Conservation (phyloP, 2,113 vertebrate species). For the Nematolebias whitei region DNA sequence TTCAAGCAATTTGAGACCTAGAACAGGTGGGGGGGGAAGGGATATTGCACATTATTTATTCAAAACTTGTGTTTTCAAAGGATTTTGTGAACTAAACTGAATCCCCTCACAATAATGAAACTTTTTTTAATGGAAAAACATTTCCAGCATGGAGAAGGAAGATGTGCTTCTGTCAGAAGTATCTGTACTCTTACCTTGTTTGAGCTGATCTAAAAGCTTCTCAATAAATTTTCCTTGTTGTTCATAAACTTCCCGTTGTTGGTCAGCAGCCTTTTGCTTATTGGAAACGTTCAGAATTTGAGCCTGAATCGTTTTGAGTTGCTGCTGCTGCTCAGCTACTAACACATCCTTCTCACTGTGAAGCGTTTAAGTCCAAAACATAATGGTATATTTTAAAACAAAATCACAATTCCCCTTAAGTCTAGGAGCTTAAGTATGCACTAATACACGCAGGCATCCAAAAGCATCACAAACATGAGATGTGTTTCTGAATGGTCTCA, state of each 20-base stretch:
- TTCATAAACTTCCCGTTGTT: constrained; percentile 37
- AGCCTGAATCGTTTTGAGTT: not conserved
- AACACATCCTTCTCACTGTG: constrained; percentile 43
- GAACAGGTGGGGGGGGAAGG: not conserved
- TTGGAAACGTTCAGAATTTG: constrained; percentile 34
- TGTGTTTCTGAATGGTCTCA: constrained; percentile 8
- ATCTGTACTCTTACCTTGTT: constrained; percentile 48
- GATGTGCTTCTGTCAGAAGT: not conserved
- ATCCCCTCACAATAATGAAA: not conserved
- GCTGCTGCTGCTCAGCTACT: constrained; percentile 36
- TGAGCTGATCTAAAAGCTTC: constrained; percentile 66
- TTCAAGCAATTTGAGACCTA: constrained; percentile 10
- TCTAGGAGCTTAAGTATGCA: too few species aligned
- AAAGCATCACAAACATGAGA: constrained; percentile 17
- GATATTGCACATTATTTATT: not conserved
- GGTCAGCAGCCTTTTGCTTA: constrained; percentile 3
- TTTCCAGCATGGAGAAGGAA: not conserved
- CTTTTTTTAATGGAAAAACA: too few species aligned
- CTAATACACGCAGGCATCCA: too few species aligned
- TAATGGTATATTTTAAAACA: not conserved
- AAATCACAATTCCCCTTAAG: too few species aligned
- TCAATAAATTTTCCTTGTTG: constrained; percentile 17
- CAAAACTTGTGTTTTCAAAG: too few species aligned
- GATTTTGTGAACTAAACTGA: too few species aligned
- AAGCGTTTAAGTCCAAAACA: constrained; percentile 47